Percentiles rank a stretch among this genome's conserved stretches.
Conservation (phyloP, 2,888 invertebrate species). For the Cacoxenus indagator region DNA sequence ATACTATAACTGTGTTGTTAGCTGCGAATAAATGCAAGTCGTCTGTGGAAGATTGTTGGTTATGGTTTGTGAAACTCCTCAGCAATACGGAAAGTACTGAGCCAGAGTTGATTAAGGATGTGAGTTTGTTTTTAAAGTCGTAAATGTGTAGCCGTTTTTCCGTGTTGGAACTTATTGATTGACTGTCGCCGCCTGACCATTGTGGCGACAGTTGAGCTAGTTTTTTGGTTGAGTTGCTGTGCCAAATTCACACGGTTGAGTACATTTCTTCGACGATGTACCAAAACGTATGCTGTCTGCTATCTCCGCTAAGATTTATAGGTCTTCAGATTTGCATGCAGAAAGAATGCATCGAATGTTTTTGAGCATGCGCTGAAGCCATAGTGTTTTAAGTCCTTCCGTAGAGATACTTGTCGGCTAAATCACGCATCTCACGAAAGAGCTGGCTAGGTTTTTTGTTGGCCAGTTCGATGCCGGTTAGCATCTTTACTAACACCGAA, state of each 20-base stretch:
- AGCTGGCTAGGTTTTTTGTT: neutral
- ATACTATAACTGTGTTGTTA: neutral
- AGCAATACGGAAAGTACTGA: neutral
- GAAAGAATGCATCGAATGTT: neutral
- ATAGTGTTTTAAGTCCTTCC: neutral
- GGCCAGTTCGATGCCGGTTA: no score
- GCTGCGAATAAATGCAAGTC: neutral
- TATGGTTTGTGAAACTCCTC: neutral
- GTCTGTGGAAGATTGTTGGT: neutral
- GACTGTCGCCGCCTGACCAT: no score
- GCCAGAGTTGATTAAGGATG: no score
- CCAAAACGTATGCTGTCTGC: neutral
- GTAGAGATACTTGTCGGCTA: neutral
- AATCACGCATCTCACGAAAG: neutral
- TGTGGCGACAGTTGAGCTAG: no score
- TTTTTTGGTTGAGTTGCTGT: no score
- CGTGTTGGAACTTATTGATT: no score
- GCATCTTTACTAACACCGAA: neutral
- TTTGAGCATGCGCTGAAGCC: neutral
- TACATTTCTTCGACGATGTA: no score
- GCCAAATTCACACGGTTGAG: no score
- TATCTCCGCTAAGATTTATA: neutral
- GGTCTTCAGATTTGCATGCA: no score
- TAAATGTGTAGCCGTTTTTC: neutral
- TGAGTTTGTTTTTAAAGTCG: no score